phyloP scores from a whole-genome alignment of 2,888 invertebrate species.

The Apamea monoglypha region DNA sequence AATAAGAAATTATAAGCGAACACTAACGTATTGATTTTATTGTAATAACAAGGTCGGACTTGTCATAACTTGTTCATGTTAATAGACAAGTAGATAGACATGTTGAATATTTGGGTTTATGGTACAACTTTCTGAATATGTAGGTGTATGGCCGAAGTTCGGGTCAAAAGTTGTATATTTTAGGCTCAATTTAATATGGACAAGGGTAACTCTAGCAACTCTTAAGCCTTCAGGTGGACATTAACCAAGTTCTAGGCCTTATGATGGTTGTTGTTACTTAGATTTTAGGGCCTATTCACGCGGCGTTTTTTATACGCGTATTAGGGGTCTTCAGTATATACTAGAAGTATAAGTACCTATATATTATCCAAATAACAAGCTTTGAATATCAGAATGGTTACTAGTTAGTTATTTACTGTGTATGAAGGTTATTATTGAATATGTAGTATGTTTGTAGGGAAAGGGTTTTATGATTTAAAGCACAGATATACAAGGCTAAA shows the following conservation, averaged over 20 bases:
- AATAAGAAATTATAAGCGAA: conserved; percentile 45
- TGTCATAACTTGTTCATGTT: conserved; percentile 45
- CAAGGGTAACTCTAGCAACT: neutral
- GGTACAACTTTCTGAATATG: conserved; percentile 30
- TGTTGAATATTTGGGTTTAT: conserved; percentile 33
- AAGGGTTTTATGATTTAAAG: no score
- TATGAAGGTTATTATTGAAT: no score
- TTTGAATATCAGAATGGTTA: no score
- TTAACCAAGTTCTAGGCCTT: neutral
- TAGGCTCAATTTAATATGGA: conserved; percentile 10
- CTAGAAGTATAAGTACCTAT: no score
- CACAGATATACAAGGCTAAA: no score
- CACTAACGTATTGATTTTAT: conserved; percentile 58
- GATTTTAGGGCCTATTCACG: neutral
- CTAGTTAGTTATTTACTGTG: no score
- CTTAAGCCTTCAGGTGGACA: neutral
- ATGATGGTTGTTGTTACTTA: neutral
- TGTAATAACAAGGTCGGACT: conserved; percentile 56
- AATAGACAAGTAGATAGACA: conserved; percentile 45
- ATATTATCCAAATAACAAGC: no score
- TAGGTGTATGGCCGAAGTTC: conserved; percentile 31
- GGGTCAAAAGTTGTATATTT: conserved; percentile 3
- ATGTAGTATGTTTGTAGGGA: no score
- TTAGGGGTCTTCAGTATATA: no score
- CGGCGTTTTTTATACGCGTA: neutral